These are phyloP conservation scores for Notechis scutatus DNA, from an alignment of 2,113 vertebrate genomes.

Conservation along the genomic window DNA sequence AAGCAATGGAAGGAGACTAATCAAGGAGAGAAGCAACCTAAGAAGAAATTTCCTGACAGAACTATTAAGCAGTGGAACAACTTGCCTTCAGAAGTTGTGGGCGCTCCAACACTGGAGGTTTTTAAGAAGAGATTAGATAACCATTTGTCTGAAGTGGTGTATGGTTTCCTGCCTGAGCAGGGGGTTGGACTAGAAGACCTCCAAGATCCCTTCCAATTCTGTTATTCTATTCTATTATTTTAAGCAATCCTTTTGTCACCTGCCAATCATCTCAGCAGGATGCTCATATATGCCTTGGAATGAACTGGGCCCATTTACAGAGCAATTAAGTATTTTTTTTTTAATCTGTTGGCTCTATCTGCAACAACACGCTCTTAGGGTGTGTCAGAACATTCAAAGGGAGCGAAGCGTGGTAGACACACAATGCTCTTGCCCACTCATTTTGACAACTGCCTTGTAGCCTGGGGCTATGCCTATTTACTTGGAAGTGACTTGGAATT, in stretches of 20 bases:
- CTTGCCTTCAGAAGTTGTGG: no score
- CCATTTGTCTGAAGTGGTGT: no score
- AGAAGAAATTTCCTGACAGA: no score
- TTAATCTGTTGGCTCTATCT: slow-evolving; percentile 23
- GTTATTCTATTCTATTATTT: no score
- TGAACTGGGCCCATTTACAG: slow-evolving; percentile 17
- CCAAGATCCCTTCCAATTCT: no score
- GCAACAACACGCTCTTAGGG: slow-evolving; percentile 19
- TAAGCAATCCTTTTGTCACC: slow-evolving; percentile 31
- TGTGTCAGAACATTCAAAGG: not conserved
- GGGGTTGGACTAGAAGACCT: no score
- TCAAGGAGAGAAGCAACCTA: no score
- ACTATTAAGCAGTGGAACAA: no score
- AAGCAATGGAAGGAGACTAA: no score
- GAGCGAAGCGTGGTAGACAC: not conserved
- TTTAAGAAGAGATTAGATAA: no score
- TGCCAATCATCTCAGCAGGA: slow-evolving; percentile 57
- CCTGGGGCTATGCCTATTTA: not conserved
- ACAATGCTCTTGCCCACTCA: not conserved
- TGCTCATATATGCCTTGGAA: accelerated
- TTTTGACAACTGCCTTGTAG: not conserved
- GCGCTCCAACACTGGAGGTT: no score
- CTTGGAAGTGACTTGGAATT: not conserved
- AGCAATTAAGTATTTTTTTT: slow-evolving; percentile 42
- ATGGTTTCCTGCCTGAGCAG: no score